Base-by-base conservation (phyloP, 2,888 invertebrate species). In the Sericinus montela region DNA sequence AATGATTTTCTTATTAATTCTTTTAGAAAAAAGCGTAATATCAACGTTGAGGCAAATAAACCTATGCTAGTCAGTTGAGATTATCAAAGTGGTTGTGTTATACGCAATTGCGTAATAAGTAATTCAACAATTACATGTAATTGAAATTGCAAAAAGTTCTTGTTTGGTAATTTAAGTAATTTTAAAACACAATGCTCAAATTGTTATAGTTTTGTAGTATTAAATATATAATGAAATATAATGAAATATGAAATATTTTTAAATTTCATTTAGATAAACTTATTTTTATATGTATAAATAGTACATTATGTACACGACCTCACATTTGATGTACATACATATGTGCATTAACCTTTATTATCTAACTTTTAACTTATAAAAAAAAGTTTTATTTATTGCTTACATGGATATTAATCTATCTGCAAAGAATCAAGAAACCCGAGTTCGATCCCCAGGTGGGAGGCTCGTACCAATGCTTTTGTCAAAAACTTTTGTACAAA, bases 1-100 rank as follows among this genome's bases (percentile, higher is more conserved):
- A 72, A 88, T 53, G 89, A 89, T 55, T 78, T 74, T 34, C 56
- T 89, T 1, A 82, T 87, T 15, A 88, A 87, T 44, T 58, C 76
- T 1, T 80, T 84, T 51, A 79, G 69, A 47, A 87, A 76, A 59
- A 80, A 80, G 52, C 60, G 54, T 11, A 59, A 41, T 32, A 53
- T 70, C 9, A 65, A 52, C n/a, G 60, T 57, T 30, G 80, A 74
- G 30, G 70, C 63, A 9, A 62, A 69, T 47, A 69, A 72, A 63
- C 76, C 76, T 52, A 81, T 85, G 81, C 75, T 87, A 80, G 80
- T 75, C 72, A 80, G 63, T 38, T 62, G 58, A 19, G 5, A 60
- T 25, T 28, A 11, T 53, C 16, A 19, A 29, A 11, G 16, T 30
- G 13, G 19, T 8, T 34, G 38, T 32, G 29, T 32, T 44, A 28